Evolutionary conservation across 2,888 invertebrate genomes (phyloP).

Genomic region (Ephialtes manifestator): DNA sequence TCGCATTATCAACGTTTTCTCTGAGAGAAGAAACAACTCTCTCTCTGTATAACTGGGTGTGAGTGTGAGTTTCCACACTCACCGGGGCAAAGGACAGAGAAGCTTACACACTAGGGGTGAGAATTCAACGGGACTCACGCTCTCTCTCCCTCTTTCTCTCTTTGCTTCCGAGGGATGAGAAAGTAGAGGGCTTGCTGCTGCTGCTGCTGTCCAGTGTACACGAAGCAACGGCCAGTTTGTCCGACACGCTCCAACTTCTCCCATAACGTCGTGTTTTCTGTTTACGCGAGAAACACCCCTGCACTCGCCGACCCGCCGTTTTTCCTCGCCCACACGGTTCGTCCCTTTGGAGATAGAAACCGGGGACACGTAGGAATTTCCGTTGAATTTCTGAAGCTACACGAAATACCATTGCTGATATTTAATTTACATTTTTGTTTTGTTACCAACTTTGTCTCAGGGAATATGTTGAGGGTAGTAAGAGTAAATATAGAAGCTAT

Average conservation of each 20-base stretch:
- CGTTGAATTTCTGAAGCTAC: neutral
- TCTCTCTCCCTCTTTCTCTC: slow-evolving; percentile 7
- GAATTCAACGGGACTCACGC: slow-evolving; percentile 12
- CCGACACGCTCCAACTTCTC: slow-evolving; percentile 76
- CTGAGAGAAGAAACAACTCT: slow-evolving; percentile 12
- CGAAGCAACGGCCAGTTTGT: slow-evolving; percentile 73
- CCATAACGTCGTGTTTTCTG: slow-evolving; percentile 77
- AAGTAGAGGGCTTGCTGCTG: slow-evolving; percentile 21
- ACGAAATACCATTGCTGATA: neutral
- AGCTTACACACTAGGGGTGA: slow-evolving; percentile 16
- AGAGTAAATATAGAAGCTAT: too few species aligned
- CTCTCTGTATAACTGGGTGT: neutral
- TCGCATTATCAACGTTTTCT: slow-evolving; percentile 1
- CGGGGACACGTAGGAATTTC: slow-evolving; percentile 58
- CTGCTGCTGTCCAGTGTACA: slow-evolving; percentile 15
- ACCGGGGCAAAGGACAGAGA: neutral
- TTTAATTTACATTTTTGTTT: slow-evolving; percentile 19
- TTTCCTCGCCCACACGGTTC: slow-evolving; percentile 7
- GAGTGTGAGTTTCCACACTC: slow-evolving; percentile 39
- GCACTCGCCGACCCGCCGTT: slow-evolving; percentile 21
- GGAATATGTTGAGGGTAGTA: too few species aligned
- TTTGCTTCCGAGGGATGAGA: slow-evolving; percentile 23
- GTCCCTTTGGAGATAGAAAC: slow-evolving; percentile 16
- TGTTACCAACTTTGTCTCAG: too few species aligned
- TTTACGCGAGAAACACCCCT: slow-evolving; percentile 72